Evolutionary conservation across 2,797 vertebrate genomes (phyloP).

Genomic region (Falco rusticolus): DNA sequence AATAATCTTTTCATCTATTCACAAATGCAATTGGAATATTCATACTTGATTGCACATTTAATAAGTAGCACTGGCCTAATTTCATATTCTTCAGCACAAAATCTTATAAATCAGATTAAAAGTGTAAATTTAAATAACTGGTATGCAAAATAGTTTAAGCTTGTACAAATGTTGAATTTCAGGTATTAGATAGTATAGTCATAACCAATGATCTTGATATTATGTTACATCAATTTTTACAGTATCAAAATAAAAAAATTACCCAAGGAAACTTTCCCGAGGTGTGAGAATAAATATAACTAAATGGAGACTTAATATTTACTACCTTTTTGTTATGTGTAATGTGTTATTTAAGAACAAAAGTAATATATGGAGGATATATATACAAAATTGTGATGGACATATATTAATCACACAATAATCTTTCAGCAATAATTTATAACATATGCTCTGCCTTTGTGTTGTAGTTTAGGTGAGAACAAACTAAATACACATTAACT

Average conservation of each 20-base stretch:
- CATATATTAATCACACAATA: background rate
- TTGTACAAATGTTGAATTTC: background rate
- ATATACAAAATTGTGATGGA: background rate
- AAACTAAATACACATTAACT: background rate
- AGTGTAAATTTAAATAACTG: background rate
- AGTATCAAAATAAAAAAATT: background rate
- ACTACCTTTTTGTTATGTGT: background rate
- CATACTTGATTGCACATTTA: slow-evolving; percentile 14
- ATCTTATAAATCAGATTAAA: background rate
- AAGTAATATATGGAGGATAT: background rate
- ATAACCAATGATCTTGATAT: background rate
- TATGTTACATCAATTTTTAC: background rate
- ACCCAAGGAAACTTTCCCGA: background rate
- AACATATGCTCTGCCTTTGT: background rate
- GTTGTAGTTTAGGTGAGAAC: background rate
- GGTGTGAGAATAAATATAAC: background rate
- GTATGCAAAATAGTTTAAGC: background rate
- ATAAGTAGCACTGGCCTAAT: background rate
- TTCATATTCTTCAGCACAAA: background rate
- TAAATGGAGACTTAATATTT: background rate
- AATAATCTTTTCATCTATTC: slow-evolving; percentile 26
- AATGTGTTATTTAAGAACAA: background rate
- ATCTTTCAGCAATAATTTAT: background rate
- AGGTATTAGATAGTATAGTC: background rate
- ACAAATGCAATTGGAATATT: slow-evolving; percentile 25